Percentiles rank a stretch among this genome's conserved stretches.
Conservation (phyloP, 2,888 invertebrate species). For the Acrobasis repandana region DNA sequence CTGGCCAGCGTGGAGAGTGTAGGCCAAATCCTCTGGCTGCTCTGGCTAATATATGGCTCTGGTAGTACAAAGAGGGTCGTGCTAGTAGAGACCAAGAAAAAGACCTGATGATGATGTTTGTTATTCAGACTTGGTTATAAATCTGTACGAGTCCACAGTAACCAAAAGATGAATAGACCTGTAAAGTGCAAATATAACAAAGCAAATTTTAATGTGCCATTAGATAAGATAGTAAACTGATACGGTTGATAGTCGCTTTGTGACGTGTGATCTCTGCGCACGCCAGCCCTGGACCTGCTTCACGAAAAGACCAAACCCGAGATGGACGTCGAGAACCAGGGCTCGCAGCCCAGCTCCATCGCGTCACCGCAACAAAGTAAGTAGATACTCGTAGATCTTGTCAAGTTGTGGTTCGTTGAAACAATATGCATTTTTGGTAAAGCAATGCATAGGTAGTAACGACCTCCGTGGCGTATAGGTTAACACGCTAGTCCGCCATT, state of each 20-base stretch:
- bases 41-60: too few relatives aligned
- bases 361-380: slow-evolving; percentile 76
- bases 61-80: too few relatives aligned
- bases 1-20: too few relatives aligned
- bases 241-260: slow-evolving; percentile 4
- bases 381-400: slow-evolving; percentile 34
- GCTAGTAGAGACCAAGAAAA: too few relatives aligned
- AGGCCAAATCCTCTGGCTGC: too few relatives aligned
- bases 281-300: slow-evolving; percentile 86
- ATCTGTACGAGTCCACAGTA: neutral
- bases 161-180: neutral
- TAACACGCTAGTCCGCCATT: too few relatives aligned
- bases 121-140: too few relatives aligned
- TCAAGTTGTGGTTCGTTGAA: too few relatives aligned
- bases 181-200: neutral
- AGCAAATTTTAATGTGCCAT: neutral
- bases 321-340: slow-evolving; percentile 74
- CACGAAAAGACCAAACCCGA: slow-evolving; percentile 84
- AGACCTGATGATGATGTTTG: too few relatives aligned
- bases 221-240: slow-evolving; percentile 9
- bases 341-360: slow-evolving; percentile 71
- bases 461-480: too few relatives aligned
- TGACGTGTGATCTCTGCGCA: slow-evolving; percentile 28
- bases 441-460: too few relatives aligned
- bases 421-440: too few relatives aligned